These are phyloP conservation scores for Xenops minutus DNA, from an alignment of 2,797 vertebrate species.

Conservation along the genomic window DNA sequence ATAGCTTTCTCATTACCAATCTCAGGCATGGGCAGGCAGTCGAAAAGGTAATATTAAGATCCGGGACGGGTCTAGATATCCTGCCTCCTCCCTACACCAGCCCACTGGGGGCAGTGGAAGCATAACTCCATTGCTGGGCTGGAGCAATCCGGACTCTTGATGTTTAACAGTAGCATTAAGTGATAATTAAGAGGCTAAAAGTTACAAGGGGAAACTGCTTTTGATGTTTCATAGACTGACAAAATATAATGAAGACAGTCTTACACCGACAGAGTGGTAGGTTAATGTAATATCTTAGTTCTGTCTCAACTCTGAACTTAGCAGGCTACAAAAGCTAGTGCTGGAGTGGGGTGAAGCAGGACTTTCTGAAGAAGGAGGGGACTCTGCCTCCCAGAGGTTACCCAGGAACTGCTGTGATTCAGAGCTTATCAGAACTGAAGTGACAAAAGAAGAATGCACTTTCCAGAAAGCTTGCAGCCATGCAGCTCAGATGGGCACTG, in stretches of 20 bases:
- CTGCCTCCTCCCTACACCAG: background rate
- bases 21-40: background rate
- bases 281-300: background rate
- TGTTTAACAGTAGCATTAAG: background rate
- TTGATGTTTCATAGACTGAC: background rate
- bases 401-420: background rate
- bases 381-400: background rate
- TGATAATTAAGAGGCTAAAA: background rate
- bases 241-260: background rate
- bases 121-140: background rate
- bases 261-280: background rate
- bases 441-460: background rate
- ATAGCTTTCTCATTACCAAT: background rate
- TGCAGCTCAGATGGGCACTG: background rate
- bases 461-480: background rate
- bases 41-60: background rate
- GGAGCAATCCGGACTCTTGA: background rate
- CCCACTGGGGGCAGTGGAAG: background rate
- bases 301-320: rapidly evolving
- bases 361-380: background rate
- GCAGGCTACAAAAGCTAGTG: background rate
- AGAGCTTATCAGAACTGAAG: background rate
- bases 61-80: background rate
- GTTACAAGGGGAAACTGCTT: background rate
- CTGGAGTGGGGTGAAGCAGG: background rate